Percentiles rank a stretch among this genome's conserved stretches.
Conservation (phyloP, 2,113 vertebrate species). For the Apteryx mantelli region DNA sequence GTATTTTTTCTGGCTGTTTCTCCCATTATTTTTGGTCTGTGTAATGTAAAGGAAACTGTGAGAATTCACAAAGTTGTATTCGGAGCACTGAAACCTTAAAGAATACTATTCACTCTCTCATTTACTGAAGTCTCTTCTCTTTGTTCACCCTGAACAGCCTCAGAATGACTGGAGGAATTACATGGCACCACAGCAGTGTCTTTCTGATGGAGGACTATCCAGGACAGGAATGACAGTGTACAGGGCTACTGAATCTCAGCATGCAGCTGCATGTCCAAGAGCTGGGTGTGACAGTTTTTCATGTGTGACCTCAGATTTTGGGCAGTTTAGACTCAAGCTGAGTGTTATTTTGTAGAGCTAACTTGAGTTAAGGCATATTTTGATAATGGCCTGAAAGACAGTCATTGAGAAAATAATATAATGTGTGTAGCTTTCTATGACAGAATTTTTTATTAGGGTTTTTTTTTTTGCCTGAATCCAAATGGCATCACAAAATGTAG, state of each 20-base stretch:
- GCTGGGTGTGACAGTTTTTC: background rate
- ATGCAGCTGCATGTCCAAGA: background rate
- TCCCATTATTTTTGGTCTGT: background rate
- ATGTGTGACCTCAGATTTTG: background rate
- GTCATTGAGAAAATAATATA: background rate
- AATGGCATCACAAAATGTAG: background rate
- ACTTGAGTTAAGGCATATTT: background rate
- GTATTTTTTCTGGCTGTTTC: slow-evolving; percentile 29
- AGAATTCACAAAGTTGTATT: background rate
- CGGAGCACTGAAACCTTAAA: background rate
- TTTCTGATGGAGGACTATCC: background rate
- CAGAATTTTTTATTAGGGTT: background rate
- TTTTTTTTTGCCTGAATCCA: background rate
- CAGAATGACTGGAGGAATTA: background rate
- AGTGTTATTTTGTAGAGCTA: background rate
- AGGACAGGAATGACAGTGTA: background rate
- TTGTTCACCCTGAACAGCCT: background rate
- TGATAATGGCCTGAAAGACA: background rate
- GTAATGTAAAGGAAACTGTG: background rate
- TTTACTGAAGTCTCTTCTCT: background rate
- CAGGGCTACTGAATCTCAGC: background rate
- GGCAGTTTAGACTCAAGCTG: background rate
- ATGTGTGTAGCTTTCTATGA: background rate
- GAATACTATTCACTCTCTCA: background rate
- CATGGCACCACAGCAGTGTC: background rate